Evolutionary conservation across 1,140 invertebrate genomes (phyloP).

Genomic region (Listronotus oregonensis): DNA sequence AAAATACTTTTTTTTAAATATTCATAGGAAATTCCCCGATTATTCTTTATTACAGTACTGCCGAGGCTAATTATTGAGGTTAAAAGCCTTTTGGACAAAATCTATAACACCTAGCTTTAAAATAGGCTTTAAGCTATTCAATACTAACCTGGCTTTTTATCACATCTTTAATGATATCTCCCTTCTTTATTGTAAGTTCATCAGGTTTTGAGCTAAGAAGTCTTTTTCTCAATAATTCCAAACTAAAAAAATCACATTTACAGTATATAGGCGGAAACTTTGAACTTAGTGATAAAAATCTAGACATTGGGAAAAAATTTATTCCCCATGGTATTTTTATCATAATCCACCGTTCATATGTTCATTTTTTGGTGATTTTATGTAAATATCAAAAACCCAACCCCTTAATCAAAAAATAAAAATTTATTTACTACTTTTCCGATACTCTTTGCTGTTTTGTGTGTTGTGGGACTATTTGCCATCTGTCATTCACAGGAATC

Average conservation of each 20-base stretch:
- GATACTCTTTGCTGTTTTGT: constrained; percentile 31
- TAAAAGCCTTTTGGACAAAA: background rate
- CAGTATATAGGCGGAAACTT: constrained; percentile 11
- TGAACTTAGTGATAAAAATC: background rate
- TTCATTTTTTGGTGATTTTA: constrained; percentile 11
- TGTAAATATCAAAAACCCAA: constrained; percentile 23
- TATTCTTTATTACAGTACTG: too few relatives aligned
- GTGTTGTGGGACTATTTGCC: constrained; percentile 12
- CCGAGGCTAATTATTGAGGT: too few relatives aligned
- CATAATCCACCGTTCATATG: constrained; percentile 34
- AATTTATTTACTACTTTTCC: constrained; percentile 21
- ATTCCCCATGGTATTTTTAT: constrained; percentile 26
- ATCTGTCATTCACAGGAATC: too few relatives aligned
- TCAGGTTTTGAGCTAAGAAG: constrained; percentile 79
- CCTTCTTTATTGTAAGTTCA: constrained; percentile 85
- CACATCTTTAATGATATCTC: constrained; percentile 86
- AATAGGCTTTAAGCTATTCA: background rate
- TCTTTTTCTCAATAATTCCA: constrained; percentile 82
- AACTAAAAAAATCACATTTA: constrained; percentile 58
- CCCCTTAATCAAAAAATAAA: constrained; percentile 30
- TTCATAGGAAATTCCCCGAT: too few relatives aligned
- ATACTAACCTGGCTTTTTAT: constrained; percentile 67
- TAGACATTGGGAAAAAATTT: background rate
- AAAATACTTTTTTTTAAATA: too few relatives aligned
- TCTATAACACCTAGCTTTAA: background rate